Evolutionary conservation across 2,888 invertebrate species (phyloP), one percentile per base, ranked within the genome.

Genomic region (Dasypolia templi): DNA sequence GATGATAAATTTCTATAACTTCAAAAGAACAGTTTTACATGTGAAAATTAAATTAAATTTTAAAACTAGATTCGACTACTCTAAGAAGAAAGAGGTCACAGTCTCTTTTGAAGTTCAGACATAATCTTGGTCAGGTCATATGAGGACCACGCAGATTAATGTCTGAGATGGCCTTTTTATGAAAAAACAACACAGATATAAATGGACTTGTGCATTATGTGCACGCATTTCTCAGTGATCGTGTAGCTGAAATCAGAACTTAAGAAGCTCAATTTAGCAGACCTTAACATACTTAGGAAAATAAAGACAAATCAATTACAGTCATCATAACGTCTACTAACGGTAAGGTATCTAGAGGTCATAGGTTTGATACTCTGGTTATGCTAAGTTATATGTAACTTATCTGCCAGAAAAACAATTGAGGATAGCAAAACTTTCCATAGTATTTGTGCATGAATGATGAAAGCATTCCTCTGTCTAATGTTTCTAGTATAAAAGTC

Each of bases 291-390:
- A 79, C 35, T 68, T 35, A 26, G 4, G 35, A 62, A 35, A 44
- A 76, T 58, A 58, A 51, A 51, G 19, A 58, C 63, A 70, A 70
- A 70, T 77, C 58, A 77, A 77, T 70, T 63, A 77, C 49, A 46
- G 49, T 58, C 42, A 3, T 14, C 44, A 58, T 44, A 22, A 59
- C 3, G 32, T 19, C 22, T 58, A 11, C 35, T 3, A 12, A 35
- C 22, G 12, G 17, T 32, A 55, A 44, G 22, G n/a, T 74, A 58
- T 12, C 11, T 2, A 32, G 6, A 29, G n/a, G 46, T 26, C 26
- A 49, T 22, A 7, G 19, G 9, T 74, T 39, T 19, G 5, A n/a
- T n/a, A 22, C 39, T 62, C 11, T 1, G 5, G 17, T 53, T 53
- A 53, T 26, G 7, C 7, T 17, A 53, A 53, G 26, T 55, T 26